A percentile compares a stretch with the other conserved stretches of the same genome.
Evolutionary conservation across 2,797 vertebrate genomes (phyloP).

Genomic region (Hippopotamyrus pictus): DNA sequence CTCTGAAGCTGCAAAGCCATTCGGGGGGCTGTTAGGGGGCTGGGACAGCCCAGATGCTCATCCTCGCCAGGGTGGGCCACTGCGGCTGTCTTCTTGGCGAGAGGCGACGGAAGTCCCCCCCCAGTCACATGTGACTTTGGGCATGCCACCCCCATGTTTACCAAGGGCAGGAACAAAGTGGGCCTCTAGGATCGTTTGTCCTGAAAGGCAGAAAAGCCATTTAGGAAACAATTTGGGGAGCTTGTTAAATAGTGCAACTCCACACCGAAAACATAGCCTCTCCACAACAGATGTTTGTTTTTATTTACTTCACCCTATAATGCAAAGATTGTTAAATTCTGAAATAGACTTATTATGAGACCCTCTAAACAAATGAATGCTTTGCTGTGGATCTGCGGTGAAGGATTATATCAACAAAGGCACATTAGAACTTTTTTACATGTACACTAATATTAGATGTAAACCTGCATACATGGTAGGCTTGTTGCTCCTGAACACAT

Average conservation of each 20-base stretch:
- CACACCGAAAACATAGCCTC: conserved; percentile 58
- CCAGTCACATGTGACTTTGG: conserved; percentile 60
- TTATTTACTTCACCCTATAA: conserved; percentile 48
- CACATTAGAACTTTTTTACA: conserved; percentile 31
- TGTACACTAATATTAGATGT: conserved; percentile 22
- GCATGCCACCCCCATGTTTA: conserved; percentile 59
- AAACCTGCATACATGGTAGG: background rate
- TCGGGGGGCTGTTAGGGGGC: background rate
- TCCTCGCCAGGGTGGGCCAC: conserved; percentile 14
- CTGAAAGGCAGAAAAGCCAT: conserved; percentile 35
- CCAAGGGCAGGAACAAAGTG: conserved; percentile 37
- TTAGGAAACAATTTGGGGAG: conserved; percentile 55
- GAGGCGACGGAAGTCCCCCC: conserved; percentile 53
- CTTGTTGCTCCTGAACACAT: background rate
- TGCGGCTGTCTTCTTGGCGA: conserved; percentile 52
- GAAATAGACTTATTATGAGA: conserved; percentile 55
- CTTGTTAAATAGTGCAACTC: conserved; percentile 60
- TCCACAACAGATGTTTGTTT: conserved; percentile 72
- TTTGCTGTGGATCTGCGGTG: conserved; percentile 50
- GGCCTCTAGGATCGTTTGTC: conserved; percentile 11
- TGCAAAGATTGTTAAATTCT: conserved; percentile 44
- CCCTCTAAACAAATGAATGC: conserved; percentile 49
- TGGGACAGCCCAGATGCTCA: conserved; percentile 16
- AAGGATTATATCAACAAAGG: conserved; percentile 37
- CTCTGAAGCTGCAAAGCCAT: conserved; percentile 7